Conservation (phyloP, 2,888 invertebrate species). For the Hipparchia sbordonii region DNA sequence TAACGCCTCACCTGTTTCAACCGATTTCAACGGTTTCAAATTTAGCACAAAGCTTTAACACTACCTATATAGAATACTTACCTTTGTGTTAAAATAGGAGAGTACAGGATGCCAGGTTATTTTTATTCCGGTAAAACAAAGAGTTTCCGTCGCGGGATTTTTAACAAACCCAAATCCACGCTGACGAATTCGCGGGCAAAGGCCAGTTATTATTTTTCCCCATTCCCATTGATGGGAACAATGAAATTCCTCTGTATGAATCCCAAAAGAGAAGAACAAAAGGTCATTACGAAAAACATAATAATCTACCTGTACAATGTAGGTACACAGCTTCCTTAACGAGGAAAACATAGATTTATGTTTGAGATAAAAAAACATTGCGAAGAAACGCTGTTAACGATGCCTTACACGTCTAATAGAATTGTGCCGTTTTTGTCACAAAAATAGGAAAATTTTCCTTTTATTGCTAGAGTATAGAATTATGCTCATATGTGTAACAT, state of each 20-base stretch:
- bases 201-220: not conserved
- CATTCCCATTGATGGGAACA: not conserved
- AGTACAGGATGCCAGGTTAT: not conserved
- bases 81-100: too few relatives aligned
- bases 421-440: not conserved
- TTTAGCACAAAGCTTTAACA: too few relatives aligned
- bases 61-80: too few relatives aligned
- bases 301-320: constrained; percentile 17
- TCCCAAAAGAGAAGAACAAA: constrained; percentile 18
- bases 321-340: constrained; percentile 17
- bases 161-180: not conserved
- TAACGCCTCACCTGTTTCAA: too few relatives aligned
- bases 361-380: constrained; percentile 19
- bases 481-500: too few relatives aligned
- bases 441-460: not conserved
- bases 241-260: not conserved
- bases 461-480: not conserved
- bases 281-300: constrained; percentile 21
- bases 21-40: too few relatives aligned
- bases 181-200: not conserved
- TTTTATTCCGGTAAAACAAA: not conserved
- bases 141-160: not conserved
- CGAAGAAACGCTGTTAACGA: constrained; percentile 17
- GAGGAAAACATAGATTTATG: constrained; percentile 31
- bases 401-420: constrained; percentile 3